Conservation (phyloP, 2,797 vertebrate genomes). For the Propithecus deckenii region DNA sequence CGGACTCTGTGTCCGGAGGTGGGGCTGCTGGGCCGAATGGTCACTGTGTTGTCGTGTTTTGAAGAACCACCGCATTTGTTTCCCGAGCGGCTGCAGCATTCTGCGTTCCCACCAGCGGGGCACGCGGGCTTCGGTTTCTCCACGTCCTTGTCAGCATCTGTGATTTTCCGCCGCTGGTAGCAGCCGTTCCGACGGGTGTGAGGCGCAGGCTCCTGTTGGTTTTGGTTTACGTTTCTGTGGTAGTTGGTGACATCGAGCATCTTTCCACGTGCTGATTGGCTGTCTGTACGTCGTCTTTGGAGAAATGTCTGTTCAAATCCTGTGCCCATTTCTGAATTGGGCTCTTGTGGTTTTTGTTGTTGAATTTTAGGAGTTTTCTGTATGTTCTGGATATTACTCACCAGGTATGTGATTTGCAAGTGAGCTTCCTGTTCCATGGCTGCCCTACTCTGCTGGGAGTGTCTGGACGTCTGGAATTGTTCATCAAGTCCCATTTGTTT, state of each 20-base stretch:
- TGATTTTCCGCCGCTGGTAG: not conserved
- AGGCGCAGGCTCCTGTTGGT: not conserved
- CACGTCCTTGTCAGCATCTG: no score
- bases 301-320: not conserved
- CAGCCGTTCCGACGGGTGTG: not conserved
- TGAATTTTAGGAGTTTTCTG: not conserved
- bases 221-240: not conserved
- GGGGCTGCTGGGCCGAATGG: no score
- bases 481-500: not conserved
- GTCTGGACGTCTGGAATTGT: not conserved
- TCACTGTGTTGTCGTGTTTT: no score
- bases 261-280: not conserved
- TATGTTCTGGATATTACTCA: not conserved
- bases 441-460: not conserved
- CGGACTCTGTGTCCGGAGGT: no score
- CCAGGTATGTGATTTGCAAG: not conserved
- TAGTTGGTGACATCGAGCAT: not conserved
- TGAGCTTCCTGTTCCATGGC: not conserved
- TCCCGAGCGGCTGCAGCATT: no score
- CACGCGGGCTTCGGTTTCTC: no score
- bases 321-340: not conserved
- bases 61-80: no score
- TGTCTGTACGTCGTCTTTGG: not conserved
- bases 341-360: not conserved
- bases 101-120: no score